Evolutionary conservation across 2,888 invertebrate genomes (phyloP).

Genomic region (Lasioglossum villosulum): DNA sequence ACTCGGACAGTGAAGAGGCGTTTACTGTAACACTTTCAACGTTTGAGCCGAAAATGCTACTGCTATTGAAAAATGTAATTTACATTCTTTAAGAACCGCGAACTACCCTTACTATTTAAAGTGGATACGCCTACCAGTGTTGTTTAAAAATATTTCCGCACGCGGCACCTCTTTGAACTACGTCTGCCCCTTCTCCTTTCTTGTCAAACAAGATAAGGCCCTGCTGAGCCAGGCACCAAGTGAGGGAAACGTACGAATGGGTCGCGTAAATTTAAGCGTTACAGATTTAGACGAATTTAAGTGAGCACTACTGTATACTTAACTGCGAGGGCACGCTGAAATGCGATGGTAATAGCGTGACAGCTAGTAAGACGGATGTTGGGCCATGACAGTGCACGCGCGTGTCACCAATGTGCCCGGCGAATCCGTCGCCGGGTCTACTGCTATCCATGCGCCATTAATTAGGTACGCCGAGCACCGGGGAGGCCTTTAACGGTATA

Average conservation of each 20-base stretch:
- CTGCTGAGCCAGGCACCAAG: background rate
- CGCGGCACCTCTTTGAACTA: too few relatives aligned
- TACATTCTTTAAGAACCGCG: too few relatives aligned
- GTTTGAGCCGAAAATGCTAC: too few relatives aligned
- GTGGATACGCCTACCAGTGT: background rate
- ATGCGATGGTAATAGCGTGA: conserved; percentile 66
- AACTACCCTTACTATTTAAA: too few relatives aligned
- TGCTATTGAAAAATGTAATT: too few relatives aligned
- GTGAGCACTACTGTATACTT: conserved; percentile 46
- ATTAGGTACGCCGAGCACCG: conserved; percentile 72
- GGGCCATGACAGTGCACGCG: conserved; percentile 62
- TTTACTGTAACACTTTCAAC: too few relatives aligned
- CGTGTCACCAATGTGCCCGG: conserved; percentile 45
- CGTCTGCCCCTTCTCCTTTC: background rate
- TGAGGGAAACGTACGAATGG: background rate
- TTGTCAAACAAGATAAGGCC: background rate
- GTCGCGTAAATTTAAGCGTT: background rate
- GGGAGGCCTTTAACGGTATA: conserved; percentile 75
- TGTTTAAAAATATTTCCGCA: background rate
- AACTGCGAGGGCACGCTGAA: conserved; percentile 62
- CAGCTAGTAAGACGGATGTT: conserved; percentile 70
- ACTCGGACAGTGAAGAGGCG: too few relatives aligned
- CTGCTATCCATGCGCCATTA: conserved; percentile 63
- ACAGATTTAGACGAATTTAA: background rate
- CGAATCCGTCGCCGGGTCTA: conserved; percentile 45